Evolutionary conservation across 2,113 vertebrate genomes (phyloP), one percentile per base, ranked within the genome.

Genomic region (Anarrhichthys ocellatus): DNA sequence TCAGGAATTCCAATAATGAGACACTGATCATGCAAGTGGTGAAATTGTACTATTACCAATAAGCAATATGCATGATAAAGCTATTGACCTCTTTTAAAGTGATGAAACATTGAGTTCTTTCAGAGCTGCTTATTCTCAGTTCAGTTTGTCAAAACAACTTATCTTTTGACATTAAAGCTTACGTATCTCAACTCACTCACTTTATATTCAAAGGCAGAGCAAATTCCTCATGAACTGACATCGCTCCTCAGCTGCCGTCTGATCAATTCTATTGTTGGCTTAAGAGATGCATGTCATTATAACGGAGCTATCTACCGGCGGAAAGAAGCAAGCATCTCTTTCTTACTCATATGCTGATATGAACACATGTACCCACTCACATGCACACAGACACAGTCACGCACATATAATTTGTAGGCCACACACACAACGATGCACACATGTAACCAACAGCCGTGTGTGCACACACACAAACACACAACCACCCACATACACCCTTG

Each of bases 401-500:
- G 42, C 29, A 68, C 64, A 27, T 58, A 75, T 54, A 61, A 29
- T 61, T 18, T 48, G 24, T 58, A 29, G 24, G 59, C 59, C 66
- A 50, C 62, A 42, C 27, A 27, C 65, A 69, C 84, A 52, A 80
- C 52, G 52, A 79, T 62, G 44, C 64, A 54, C 63, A 80, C 62
- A 79, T 76, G 65, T 76, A 84, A 32, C 59, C 64, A 80, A 82
- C 62, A 82, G 82, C 38, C 84, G 62, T 63, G 64, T 36, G 73
- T 48, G 63, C 70, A 62, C 24, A 18, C 58, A 78, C 40, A 81
- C 76, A 81, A 72, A 72, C 67, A 85, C 66, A 86, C 59, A 63
- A 54, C 79, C 84, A 62, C 89, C 88, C 82, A 92, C 91, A 11
- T 80, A 89, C 88, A 88, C 78, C 85, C 76, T 89, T 88, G 82